These are phyloP conservation scores for Lethenteron reissneri DNA, from an alignment of 2,113 vertebrate genomes.

Conservation along the genomic window DNA sequence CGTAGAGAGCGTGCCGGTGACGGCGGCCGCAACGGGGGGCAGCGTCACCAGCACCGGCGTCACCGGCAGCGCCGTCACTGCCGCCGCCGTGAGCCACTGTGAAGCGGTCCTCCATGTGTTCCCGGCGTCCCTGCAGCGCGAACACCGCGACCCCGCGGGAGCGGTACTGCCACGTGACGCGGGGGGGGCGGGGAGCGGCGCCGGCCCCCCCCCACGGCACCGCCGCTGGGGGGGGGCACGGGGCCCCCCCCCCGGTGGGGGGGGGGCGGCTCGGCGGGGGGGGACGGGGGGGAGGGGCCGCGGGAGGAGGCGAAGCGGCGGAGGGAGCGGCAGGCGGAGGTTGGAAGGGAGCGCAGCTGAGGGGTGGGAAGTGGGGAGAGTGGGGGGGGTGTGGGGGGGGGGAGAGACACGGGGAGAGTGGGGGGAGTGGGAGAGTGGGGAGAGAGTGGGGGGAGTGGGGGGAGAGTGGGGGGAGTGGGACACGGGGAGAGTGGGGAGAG, in stretches of 20 bases:
- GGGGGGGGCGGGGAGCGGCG: too few relatives aligned
- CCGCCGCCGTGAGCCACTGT: slow-evolving; percentile 48
- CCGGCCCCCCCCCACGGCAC: too few relatives aligned
- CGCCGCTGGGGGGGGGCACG: too few relatives aligned
- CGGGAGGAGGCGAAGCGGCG: background rate
- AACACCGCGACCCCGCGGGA: slow-evolving; percentile 78
- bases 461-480: too few relatives aligned
- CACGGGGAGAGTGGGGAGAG: too few relatives aligned
- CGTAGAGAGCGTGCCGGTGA: slow-evolving; percentile 68
- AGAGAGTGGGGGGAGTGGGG: too few relatives aligned
- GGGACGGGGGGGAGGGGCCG: background rate
- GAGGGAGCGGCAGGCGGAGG: background rate
- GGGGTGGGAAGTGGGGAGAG: too few relatives aligned
- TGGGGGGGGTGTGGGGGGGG: too few relatives aligned
- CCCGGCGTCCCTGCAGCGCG: slow-evolving; percentile 83
- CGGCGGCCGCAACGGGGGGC: background rate
- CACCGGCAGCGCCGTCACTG: slow-evolving; percentile 46
- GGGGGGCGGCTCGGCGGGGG: background rate
- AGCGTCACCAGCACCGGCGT: background rate
- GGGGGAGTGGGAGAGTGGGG: too few relatives aligned
- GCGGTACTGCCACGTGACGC: slow-evolving; percentile 67
- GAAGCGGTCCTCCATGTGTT: slow-evolving; percentile 96
- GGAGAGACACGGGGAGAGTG: too few relatives aligned
- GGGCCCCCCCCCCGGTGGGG: background rate
- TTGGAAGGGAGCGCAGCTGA: background rate